A percentile compares a stretch with the other conserved stretches of the same genome.
These are phyloP conservation scores for Drosophila tropicalis DNA, from an alignment of 1,140 invertebrate species.

Conservation along the genomic window DNA sequence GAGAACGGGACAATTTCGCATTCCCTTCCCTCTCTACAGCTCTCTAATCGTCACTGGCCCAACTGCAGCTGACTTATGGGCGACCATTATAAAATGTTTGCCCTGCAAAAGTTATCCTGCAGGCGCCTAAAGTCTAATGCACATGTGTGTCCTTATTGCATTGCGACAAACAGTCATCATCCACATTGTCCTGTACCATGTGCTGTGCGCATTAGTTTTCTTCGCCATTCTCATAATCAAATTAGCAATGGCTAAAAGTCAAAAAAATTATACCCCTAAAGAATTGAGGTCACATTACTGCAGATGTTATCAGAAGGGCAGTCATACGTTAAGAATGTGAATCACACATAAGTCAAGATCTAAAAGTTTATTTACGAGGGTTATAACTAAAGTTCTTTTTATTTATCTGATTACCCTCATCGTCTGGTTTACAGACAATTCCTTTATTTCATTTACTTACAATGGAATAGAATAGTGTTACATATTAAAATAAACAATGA, in stretches of 20 bases:
- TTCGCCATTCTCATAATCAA: conserved; percentile 15
- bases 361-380: background rate
- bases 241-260: background rate
- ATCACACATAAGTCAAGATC: background rate
- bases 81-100: conserved; percentile 75
- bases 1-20: conserved; percentile 16
- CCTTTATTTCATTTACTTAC: too few species aligned
- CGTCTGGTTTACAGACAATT: too few species aligned
- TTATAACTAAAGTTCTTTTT: background rate
- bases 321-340: background rate
- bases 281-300: conserved; percentile 15
- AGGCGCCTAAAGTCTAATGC: conserved; percentile 12
- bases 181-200: conserved; percentile 1
- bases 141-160: conserved; percentile 38
- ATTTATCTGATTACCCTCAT: too few species aligned
- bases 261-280: background rate
- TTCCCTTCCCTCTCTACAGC: background rate
- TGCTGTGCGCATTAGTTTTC: conserved; percentile 2
- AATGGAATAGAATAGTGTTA: too few species aligned
- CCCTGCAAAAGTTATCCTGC: conserved; percentile 57
- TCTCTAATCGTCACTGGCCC: background rate
- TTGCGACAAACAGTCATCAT: conserved; percentile 17
- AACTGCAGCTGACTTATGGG: conserved; percentile 48
- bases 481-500: background rate
- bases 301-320: conserved; percentile 15